A percentile compares a stretch with the other conserved stretches of the same genome.
Conservation (phyloP, 92 coral and sea anemone species). For the Phenganax stokvisi region DNA sequence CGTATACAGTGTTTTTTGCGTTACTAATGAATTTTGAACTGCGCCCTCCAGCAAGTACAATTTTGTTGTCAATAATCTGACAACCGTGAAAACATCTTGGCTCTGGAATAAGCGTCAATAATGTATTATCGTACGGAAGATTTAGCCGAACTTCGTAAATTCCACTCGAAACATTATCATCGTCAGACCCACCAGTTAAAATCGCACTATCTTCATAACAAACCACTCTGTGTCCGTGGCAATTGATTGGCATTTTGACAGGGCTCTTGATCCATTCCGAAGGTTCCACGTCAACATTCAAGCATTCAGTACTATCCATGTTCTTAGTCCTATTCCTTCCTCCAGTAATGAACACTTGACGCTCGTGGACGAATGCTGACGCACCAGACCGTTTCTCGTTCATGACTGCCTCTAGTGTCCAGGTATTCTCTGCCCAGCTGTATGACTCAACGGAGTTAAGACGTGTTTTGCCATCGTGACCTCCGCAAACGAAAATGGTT, state of each 20-base stretch:
- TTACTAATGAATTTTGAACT: neutral
- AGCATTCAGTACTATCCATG: neutral
- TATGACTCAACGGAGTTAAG: conserved; percentile 2
- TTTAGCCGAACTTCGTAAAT: conserved; percentile 1
- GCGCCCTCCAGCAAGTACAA: neutral
- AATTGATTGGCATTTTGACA: conserved; percentile 8
- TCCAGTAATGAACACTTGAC: neutral
- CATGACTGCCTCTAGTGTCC: conserved; percentile 2
- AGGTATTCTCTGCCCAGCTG: conserved; percentile 15
- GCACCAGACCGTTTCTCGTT: neutral
- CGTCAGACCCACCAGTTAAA: conserved; percentile 7
- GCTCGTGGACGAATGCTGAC: neutral
- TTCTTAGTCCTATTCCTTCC: neutral
- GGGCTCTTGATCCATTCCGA: neutral
- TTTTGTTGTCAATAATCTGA: conserved; percentile 4
- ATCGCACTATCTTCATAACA: neutral
- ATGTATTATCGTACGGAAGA: neutral
- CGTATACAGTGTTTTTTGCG: conserved; percentile 11
- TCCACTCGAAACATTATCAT: neutral
- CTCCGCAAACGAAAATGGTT: conserved; percentile 6
- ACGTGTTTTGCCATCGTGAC: neutral
- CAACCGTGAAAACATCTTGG: conserved; percentile 1
- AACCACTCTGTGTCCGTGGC: neutral
- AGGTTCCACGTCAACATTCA: conserved; percentile 13
- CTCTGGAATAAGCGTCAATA: too few species aligned